phyloP scores from a whole-genome alignment of 2,797 vertebrate genomes.

The Phalloptychus januarius region DNA sequence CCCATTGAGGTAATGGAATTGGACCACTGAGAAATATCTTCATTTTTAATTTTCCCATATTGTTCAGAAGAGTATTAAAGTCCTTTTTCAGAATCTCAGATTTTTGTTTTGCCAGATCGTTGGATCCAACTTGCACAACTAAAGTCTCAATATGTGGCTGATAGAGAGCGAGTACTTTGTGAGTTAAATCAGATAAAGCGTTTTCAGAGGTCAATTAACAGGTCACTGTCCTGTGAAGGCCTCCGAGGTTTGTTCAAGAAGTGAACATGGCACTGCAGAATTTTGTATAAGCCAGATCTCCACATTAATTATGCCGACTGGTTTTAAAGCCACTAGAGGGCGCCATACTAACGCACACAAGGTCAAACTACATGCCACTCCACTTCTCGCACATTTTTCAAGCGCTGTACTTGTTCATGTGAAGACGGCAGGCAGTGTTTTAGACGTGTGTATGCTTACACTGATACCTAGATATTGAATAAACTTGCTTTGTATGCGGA shows the following conservation, averaged over 20 bases:
- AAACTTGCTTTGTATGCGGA: neutral
- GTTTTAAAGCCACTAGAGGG: conserved; percentile 48
- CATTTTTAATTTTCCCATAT: no score
- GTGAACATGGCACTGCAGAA: neutral
- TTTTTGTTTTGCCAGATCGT: no score
- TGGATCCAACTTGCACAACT: no score
- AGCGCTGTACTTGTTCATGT: neutral
- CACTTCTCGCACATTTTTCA: conserved; percentile 20
- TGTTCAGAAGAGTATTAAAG: no score
- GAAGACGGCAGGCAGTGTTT: neutral
- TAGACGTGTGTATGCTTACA: neutral
- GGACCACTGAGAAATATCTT: no score
- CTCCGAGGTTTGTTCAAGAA: neutral
- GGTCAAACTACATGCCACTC: conserved; percentile 22
- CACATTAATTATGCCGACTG: neutral
- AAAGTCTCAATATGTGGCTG: no score
- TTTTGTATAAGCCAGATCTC: neutral
- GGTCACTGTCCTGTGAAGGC: neutral
- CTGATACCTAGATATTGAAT: conserved; percentile 13
- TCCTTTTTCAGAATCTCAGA: no score
- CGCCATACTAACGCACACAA: conserved; percentile 29
- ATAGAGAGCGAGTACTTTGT: no score
- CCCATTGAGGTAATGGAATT: no score
- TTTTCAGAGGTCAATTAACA: neutral
- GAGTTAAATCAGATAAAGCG: no score